These are phyloP conservation scores for Dendrophyllia cribrosa DNA, from an alignment of 64 coral and sea anemone species.

Conservation along the genomic window DNA sequence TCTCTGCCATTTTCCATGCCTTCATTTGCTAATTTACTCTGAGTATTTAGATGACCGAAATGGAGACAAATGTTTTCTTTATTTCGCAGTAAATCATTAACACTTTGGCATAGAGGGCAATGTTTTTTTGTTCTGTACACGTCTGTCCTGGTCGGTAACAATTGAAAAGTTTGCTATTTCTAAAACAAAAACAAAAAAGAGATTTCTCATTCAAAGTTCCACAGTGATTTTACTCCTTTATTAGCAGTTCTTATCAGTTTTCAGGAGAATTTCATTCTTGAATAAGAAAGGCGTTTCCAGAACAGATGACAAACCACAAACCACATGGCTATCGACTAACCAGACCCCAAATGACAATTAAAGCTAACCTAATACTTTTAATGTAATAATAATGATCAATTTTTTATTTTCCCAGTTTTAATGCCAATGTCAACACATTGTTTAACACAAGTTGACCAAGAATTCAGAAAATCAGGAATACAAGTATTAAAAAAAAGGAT, in stretches of 20 bases:
- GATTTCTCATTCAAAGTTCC: neutral
- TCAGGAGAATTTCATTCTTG: neutral
- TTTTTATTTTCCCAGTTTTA: too few relatives aligned
- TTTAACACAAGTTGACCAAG: too few relatives aligned
- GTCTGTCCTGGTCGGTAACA: neutral
- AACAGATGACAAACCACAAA: constrained; percentile 32
- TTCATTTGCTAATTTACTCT: too few relatives aligned
- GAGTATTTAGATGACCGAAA: too few relatives aligned
- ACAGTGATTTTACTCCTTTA: constrained; percentile 3
- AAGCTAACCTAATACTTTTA: neutral
- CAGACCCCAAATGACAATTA: neutral
- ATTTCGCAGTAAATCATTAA: too few relatives aligned
- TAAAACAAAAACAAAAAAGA: neutral
- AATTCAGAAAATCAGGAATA: too few relatives aligned
- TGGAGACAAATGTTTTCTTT: too few relatives aligned
- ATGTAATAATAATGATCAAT: neutral
- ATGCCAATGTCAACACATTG: too few relatives aligned
- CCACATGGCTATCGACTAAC: neutral
- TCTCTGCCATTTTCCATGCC: too few relatives aligned
- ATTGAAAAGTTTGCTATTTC: neutral
- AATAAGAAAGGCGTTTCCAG: constrained; percentile 12
- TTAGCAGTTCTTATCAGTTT: neutral
- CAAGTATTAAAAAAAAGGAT: too few relatives aligned
- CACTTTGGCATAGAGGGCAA: too few relatives aligned
- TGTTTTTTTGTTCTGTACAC: neutral